These are phyloP conservation scores for Drosophila cracens DNA, from an alignment of 2,888 invertebrate species.

Conservation along the genomic window DNA sequence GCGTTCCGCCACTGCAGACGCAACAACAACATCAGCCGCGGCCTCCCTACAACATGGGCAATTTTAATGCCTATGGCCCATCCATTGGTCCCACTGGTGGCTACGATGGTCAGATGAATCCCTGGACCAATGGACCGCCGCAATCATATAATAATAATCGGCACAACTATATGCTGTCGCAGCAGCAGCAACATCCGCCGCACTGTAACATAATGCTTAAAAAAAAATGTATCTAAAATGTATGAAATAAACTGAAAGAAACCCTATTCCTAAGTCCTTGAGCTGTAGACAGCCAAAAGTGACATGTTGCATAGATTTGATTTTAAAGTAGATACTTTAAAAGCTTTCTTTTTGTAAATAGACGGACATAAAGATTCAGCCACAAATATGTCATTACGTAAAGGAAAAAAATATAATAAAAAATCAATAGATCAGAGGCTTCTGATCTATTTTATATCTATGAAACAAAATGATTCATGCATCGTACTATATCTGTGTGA, in stretches of 20 bases:
- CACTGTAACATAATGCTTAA: slow-evolving; percentile 11
- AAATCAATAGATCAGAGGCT: too few relatives aligned
- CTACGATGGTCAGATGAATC: slow-evolving; percentile 53
- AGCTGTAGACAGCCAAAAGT: slow-evolving; percentile 1
- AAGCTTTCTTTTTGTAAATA: slow-evolving; percentile 15
- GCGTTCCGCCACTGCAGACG: slow-evolving; percentile 13
- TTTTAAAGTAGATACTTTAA: background rate
- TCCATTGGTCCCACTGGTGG: slow-evolving; percentile 50
- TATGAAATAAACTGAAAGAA: background rate
- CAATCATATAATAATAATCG: slow-evolving; percentile 40
- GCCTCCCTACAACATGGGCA: slow-evolving; percentile 45
- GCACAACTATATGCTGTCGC: slow-evolving; percentile 54
- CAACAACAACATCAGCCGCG: slow-evolving; percentile 14
- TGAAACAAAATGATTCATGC: too few relatives aligned
- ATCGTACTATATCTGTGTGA: background rate
- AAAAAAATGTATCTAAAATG: background rate
- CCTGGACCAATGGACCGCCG: slow-evolving; percentile 45
- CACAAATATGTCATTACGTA: background rate
- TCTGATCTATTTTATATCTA: too few relatives aligned
- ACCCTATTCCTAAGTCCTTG: background rate
- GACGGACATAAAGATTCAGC: slow-evolving; percentile 7
- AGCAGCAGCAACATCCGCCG: too few relatives aligned
- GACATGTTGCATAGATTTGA: background rate
- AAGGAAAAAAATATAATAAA: too few relatives aligned
- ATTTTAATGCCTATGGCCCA: slow-evolving; percentile 39